Conservation (phyloP, 2,797 vertebrate species). For the Enteromius anoplus region DNA sequence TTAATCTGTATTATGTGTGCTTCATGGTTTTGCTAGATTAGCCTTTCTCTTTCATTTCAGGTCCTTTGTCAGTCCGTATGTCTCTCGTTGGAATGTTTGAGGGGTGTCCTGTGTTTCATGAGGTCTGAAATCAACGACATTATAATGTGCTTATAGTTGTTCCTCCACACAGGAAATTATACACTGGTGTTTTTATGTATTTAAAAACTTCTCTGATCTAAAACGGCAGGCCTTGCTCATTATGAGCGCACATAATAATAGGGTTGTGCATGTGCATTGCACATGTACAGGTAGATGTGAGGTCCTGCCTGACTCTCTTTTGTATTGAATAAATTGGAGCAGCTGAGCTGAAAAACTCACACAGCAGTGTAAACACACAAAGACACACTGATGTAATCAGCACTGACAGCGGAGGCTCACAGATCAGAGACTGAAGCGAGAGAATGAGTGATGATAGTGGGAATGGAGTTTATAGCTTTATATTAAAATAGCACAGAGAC, state of each 20-base stretch:
- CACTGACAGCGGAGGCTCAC: slow-evolving; percentile 39
- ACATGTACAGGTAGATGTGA: slow-evolving; percentile 41
- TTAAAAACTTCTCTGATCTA: slow-evolving; percentile 33
- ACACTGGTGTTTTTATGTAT: slow-evolving; percentile 21
- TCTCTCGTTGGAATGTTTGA: slow-evolving; percentile 19
- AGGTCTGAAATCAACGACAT: slow-evolving; percentile 37
- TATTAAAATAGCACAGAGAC: slow-evolving; percentile 46
- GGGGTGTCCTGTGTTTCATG: slow-evolving; percentile 13
- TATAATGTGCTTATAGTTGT: slow-evolving; percentile 41
- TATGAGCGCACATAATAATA: slow-evolving; percentile 3
- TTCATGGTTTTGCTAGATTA: slow-evolving; percentile 33
- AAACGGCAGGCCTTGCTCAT: slow-evolving; percentile 22
- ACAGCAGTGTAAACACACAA: slow-evolving; percentile 31
- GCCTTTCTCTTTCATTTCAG: slow-evolving; percentile 23
- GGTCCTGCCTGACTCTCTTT: slow-evolving; percentile 23
- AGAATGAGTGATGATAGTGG: slow-evolving; percentile 38
- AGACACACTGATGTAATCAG: slow-evolving; percentile 50
- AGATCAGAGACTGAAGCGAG: slow-evolving; percentile 39
- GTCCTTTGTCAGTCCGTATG: not conserved
- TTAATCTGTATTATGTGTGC: slow-evolving; percentile 35
- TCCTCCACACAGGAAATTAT: slow-evolving; percentile 37
- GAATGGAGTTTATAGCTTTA: slow-evolving; percentile 49
- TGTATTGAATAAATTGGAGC: slow-evolving; percentile 25
- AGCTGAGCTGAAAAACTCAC: slow-evolving; percentile 31
- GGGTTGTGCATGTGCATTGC: slow-evolving; percentile 17